Evolutionary conservation across 2,888 invertebrate genomes (phyloP).

Genomic region (Polymixis lichenea): DNA sequence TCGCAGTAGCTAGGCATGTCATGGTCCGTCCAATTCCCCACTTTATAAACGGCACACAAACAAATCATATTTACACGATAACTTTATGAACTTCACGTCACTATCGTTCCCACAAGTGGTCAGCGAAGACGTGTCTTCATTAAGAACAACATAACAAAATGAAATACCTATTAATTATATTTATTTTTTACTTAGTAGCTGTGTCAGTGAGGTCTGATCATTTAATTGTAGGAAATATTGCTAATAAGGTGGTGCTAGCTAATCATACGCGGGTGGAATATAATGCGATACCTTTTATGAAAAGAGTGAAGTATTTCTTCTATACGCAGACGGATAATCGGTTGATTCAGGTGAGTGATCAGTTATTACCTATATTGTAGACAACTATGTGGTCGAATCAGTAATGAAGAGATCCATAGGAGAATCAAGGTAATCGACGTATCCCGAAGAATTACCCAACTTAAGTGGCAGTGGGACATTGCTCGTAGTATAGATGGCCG

Average conservation of each 20-base stretch:
- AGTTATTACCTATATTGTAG: background rate
- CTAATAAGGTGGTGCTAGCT: slow-evolving; percentile 26
- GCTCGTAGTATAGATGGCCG: too few species aligned
- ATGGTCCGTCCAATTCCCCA: background rate
- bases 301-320: slow-evolving; percentile 83
- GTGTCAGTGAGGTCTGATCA: slow-evolving; percentile 33
- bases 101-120: background rate
- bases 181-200: background rate
- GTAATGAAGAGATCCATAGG: too few species aligned
- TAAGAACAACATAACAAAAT: slow-evolving; percentile 27
- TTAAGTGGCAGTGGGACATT: too few species aligned
- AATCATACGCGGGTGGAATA: slow-evolving; percentile 75
- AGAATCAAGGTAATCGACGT: too few species aligned
- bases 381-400: background rate
- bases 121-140: slow-evolving; percentile 13
- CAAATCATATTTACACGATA: slow-evolving; percentile 46
- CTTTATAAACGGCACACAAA: slow-evolving; percentile 34
- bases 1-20: background rate
- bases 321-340: slow-evolving; percentile 70
- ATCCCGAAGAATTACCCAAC: too few species aligned
- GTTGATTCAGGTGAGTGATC: slow-evolving; percentile 74
- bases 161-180: slow-evolving; percentile 39
- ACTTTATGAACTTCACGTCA: slow-evolving; percentile 51
- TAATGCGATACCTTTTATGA: slow-evolving; percentile 80
- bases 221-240: slow-evolving; percentile 57